A percentile compares a stretch with the other conserved stretches of the same genome.
Conservation (phyloP, 30 jellyfish, hydroid and myxozoan genomes). For the Pelagia noctiluca region DNA sequence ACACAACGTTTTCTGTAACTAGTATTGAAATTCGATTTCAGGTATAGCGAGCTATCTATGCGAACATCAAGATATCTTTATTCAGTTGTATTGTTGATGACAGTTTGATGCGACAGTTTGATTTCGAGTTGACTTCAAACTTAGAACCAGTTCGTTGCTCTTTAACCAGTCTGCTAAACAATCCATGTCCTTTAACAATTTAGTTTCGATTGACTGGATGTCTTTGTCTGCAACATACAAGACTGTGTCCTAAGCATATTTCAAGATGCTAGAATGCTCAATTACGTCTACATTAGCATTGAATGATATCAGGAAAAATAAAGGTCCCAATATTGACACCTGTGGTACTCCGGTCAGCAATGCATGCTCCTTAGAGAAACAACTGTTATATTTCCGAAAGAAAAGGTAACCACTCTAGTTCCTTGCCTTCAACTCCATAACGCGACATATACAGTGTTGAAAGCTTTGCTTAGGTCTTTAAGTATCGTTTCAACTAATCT, state of each 20-base stretch:
- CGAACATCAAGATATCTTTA: conserved; percentile 30
- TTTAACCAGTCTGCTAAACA: neutral
- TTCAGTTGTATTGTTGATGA: conserved; percentile 47
- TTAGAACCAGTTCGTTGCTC: conserved; percentile 32
- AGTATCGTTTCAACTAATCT: conserved; percentile 40
- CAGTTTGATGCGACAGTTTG: conserved; percentile 55
- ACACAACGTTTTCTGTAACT: conserved; percentile 23
- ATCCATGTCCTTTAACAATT: neutral
- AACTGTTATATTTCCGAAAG: conserved; percentile 38
- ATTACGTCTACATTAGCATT: neutral
- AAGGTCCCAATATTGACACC: neutral
- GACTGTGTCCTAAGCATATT: neutral
- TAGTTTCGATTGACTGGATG: neutral
- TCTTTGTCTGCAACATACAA: neutral
- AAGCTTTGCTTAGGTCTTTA: conserved; percentile 49
- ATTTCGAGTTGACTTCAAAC: conserved; percentile 22
- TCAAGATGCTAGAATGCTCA: neutral
- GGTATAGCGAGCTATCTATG: conserved; percentile 20
- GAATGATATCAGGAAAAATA: neutral
- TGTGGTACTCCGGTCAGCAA: too few relatives aligned
- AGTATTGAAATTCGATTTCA: conserved; percentile 14
- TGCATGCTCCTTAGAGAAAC: conserved; percentile 38
- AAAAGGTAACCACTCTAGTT: conserved; percentile 56
- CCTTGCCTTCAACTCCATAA: conserved; percentile 63
- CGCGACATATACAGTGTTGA: conserved; percentile 42